Base-by-base conservation (phyloP, 2,113 vertebrate genomes). In the Procavia capensis region DNA sequence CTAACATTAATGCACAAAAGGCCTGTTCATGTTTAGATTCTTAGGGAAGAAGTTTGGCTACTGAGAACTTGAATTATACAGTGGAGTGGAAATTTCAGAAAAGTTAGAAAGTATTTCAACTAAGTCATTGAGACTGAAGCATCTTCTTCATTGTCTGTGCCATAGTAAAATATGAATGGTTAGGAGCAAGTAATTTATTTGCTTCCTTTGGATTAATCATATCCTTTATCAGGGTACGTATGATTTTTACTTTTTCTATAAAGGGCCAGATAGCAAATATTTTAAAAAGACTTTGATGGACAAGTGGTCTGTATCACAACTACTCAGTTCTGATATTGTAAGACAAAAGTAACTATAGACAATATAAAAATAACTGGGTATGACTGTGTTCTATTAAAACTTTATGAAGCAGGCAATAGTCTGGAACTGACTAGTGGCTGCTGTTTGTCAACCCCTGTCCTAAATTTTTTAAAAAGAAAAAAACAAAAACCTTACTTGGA, bases 161-260 rank as follows among this genome's bases (percentile, higher is more conserved):
- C 57, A 9, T 59, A n/a, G 50, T 74, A 36, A 87, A 84, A 14
- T 88, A 81, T 82, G 47, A 54, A 78, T 59, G 76, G 29, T 90
- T 83, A 92, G 17, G 6, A 90, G 22, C n/a, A 90, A 85, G 45
- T 45, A 9, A 85, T 27, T 94, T 72, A 74, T 27, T 94, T 72
- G 66, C 61, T 94, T 75, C n/a, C 75, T 78, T 90, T 22, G 45
- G 11, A 57, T 57, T 86, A 88, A 78, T 78, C 31, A 54, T 80
- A 64, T 79, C 34, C 27, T 89, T 83, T 9, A 85, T 41, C 3
- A 85, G n/a, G 43, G n/a, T 10, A 57, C 82, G n/a, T 10, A 57
- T 85, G 31, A 75, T 11, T 83, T 95, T 66, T 68, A 72, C 45
- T 75, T 87, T 82, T 83, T 89, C 36, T 39, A 2, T 74, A 54